Base-by-base conservation (phyloP, 2,797 vertebrate genomes). In the Salmo trutta region DNA sequence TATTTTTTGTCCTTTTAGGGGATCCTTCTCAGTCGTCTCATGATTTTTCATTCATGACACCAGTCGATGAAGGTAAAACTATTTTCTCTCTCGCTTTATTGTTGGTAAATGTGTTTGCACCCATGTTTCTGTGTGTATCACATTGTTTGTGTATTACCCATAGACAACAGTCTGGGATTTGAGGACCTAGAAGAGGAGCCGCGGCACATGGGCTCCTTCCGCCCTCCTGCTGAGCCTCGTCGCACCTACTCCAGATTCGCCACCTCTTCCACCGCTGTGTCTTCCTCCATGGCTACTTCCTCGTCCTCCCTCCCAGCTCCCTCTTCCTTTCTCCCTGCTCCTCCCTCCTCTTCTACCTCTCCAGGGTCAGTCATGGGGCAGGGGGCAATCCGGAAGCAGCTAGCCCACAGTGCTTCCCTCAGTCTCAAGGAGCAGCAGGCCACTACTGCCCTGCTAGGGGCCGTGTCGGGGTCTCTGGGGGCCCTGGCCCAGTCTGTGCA, bases 341-440 rank as follows among this genome's bases (percentile, higher is more conserved):
- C 79, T 27, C 21, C 75, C 27, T 69, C 17, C 19, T 16, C 52
- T 4, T 16, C 17, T 0, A 6, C 76, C 1, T 51, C 33, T 17
- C 64, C 52, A 24, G 59, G 59, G 59, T 10, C 59, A 47, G 10
- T 47, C 41, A 12, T 47, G 41, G 41, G 41, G 12, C 41, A 47
- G 51, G 19, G 64, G 29, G 77, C 52, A 33, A 12, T 81, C 1
- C 85, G 41, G 3, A 87, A 88, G 29, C 86, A 80, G 15, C 85
- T 94, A 79, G 76, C 90, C 47, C 91, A 90, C 82, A 83, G 91
- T 82, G 91, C 93, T 4, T 79, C 85, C 0, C 91, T 92, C 77
- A 93, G 94, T 80, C 79, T 95, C 4, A 89, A 92, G 88, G 93
- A 95, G 93, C 94, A 95, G 90, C 91, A 90, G 69, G 88, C 92